Conservation (phyloP, 64 coral and sea anemone genomes). For the Actinia equina region DNA sequence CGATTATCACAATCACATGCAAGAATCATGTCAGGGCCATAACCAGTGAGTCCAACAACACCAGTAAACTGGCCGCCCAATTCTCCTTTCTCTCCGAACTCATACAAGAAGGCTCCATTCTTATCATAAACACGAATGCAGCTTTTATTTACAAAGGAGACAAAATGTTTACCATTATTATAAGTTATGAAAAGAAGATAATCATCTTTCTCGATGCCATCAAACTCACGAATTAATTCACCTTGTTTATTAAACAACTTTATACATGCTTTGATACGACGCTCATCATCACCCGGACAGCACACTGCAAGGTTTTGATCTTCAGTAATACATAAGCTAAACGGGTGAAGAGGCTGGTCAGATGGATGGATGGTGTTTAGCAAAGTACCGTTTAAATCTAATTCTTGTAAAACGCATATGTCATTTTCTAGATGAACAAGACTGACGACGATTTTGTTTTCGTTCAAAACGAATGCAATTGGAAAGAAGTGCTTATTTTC, state of each 20-base stretch:
- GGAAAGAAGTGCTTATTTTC: conserved; percentile 38
- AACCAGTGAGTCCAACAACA: neutral
- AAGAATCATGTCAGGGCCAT: neutral
- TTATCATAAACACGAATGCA: neutral
- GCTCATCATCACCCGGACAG: neutral
- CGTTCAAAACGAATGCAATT: conserved; percentile 51
- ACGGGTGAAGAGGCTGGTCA: neutral
- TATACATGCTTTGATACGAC: neutral
- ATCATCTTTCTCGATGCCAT: neutral
- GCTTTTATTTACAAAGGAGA: neutral
- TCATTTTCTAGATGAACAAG: neutral
- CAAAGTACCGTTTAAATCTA: conserved; percentile 26
- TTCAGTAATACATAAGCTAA: neutral
- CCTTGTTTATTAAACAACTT: neutral
- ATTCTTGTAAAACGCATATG: too few species aligned
- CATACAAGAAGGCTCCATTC: neutral
- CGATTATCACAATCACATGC: neutral
- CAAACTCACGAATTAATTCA: neutral
- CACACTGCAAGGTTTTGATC: neutral
- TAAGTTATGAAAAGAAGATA: neutral
- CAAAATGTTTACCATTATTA: neutral
- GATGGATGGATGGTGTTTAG: neutral
- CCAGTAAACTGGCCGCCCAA: neutral
- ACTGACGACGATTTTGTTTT: conserved; percentile 40
- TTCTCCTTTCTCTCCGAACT: neutral